Evolutionary conservation across 2,797 vertebrate genomes (phyloP).

Genomic region (Myoxocephalus aenaeus): DNA sequence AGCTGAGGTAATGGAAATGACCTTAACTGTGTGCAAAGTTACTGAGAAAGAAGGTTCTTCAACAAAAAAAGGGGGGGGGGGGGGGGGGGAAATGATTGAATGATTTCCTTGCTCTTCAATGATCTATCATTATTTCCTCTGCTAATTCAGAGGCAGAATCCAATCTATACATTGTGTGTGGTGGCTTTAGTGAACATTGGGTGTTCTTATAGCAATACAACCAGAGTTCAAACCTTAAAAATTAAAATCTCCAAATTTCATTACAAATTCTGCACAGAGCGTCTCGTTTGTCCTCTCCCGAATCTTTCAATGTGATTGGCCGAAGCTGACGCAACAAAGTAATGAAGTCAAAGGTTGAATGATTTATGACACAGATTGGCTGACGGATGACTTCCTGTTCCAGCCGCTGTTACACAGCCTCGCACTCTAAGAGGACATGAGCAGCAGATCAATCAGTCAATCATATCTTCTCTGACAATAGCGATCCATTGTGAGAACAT

Average conservation of each 20-base stretch:
- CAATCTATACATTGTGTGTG: conserved; percentile 41
- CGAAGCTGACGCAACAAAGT: conserved; percentile 55
- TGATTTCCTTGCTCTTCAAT: conserved; percentile 47
- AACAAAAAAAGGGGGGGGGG: background rate
- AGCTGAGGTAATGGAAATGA: conserved; percentile 73
- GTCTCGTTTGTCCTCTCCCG: conserved; percentile 16
- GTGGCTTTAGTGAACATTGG: conserved; percentile 22
- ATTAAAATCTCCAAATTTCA: background rate
- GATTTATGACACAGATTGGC: conserved; percentile 55
- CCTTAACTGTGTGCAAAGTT: conserved; percentile 69
- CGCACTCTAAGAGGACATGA: conserved; percentile 27
- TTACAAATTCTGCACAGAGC: conserved; percentile 5
- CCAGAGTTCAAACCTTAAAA: background rate
- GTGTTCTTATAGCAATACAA: conserved; percentile 19
- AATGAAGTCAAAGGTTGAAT: conserved; percentile 62
- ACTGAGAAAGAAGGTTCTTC: conserved; percentile 50
- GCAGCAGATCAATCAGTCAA: conserved; percentile 64
- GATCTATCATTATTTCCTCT: conserved; percentile 54
- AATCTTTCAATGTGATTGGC: conserved; percentile 33
- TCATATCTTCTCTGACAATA: conserved; percentile 49
- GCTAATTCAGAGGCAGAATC: conserved; percentile 48
- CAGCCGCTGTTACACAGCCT: conserved; percentile 10
- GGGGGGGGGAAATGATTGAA: conserved; percentile 29
- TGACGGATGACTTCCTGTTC: conserved; percentile 70
- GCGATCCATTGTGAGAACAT: conserved; percentile 38